phyloP scores from a whole-genome alignment of 2,113 vertebrate genomes.

The Cyprinus carpio region DNA sequence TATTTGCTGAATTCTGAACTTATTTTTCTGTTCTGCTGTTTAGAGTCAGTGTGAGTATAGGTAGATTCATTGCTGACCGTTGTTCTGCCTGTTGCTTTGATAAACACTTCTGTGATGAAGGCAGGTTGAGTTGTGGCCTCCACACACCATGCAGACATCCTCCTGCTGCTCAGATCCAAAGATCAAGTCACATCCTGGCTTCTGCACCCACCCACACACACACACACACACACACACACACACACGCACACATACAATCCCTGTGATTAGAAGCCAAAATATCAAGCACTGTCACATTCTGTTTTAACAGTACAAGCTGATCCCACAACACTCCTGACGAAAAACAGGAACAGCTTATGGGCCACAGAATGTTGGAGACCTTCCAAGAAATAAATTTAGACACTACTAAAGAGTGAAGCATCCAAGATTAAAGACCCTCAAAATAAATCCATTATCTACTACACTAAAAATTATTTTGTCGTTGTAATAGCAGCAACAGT shows the following conservation, averaged over 20 bases:
- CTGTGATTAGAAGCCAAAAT: constrained; percentile 40
- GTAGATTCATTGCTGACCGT: constrained; percentile 66
- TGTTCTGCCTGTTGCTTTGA: constrained; percentile 69
- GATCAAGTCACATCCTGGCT: constrained; percentile 87
- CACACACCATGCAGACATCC: constrained; percentile 85
- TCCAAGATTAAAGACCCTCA: background rate
- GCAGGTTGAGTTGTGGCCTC: constrained; percentile 80
- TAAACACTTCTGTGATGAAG: constrained; percentile 85
- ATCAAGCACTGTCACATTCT: background rate
- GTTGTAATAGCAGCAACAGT: too few relatives aligned
- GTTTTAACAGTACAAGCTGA: constrained; percentile 6
- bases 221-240: constrained; percentile 13
- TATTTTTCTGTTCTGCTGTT: background rate
- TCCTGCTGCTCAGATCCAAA: constrained; percentile 80
- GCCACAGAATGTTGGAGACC: background rate
- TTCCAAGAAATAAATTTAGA: constrained; percentile 24
- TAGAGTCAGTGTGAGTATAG: constrained; percentile 17
- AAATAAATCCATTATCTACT: constrained; percentile 2
- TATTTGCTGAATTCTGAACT: too few relatives aligned
- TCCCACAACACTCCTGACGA: background rate
- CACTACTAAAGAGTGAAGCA: background rate
- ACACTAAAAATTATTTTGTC: background rate
- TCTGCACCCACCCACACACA: too few relatives aligned
- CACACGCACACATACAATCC: constrained; percentile 38
- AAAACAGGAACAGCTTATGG: background rate